phyloP scores from a whole-genome alignment of 35 echinoderm and acorn worm genomes.

The Amphiura filiformis region DNA sequence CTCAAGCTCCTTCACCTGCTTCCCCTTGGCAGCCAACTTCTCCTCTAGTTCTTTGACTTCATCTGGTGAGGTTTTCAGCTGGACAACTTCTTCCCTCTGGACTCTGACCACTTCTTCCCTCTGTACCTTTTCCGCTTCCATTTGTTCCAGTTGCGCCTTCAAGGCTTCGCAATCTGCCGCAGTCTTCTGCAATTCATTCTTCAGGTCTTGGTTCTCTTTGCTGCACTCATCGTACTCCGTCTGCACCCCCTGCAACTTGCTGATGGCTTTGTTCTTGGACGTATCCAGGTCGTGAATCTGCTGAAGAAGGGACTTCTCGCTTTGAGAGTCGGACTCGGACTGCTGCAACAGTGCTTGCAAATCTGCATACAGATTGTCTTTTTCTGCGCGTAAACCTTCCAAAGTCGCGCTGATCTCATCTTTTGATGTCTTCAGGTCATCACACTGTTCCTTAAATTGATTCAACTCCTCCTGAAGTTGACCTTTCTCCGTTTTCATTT shows the following conservation, averaged over 20 bases:
- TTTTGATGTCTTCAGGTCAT: constrained; percentile 45
- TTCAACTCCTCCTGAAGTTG: constrained; percentile 3
- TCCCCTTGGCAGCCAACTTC: constrained; percentile 44
- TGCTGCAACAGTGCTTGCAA: constrained; percentile 65
- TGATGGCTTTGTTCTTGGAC: constrained; percentile 73
- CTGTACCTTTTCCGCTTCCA: not conserved
- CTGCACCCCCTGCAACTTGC: constrained; percentile 63
- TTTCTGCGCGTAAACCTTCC: constrained; percentile 44
- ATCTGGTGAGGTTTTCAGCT: not conserved
- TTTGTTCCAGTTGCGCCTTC: not conserved
- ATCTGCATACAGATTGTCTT: constrained; percentile 57
- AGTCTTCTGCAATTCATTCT: constrained; percentile 32
- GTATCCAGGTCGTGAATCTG: constrained; percentile 54
- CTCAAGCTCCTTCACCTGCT: constrained; percentile 70
- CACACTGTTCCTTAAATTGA: not conserved
- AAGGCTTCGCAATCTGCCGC: constrained; percentile 8
- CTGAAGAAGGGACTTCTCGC: constrained; percentile 34
- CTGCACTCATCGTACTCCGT: constrained; percentile 10
- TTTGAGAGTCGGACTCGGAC: constrained; percentile 20
- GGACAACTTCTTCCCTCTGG: not conserved
- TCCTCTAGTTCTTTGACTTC: not conserved
- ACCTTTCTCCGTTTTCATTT: not conserved
- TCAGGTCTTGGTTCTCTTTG: constrained; percentile 9
- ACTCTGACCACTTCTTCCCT: no score
- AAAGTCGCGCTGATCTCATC: constrained; percentile 23